These are phyloP conservation scores for Arbacia lixula DNA, from an alignment of 53 echinoderm and acorn worm genomes.

Conservation along the genomic window DNA sequence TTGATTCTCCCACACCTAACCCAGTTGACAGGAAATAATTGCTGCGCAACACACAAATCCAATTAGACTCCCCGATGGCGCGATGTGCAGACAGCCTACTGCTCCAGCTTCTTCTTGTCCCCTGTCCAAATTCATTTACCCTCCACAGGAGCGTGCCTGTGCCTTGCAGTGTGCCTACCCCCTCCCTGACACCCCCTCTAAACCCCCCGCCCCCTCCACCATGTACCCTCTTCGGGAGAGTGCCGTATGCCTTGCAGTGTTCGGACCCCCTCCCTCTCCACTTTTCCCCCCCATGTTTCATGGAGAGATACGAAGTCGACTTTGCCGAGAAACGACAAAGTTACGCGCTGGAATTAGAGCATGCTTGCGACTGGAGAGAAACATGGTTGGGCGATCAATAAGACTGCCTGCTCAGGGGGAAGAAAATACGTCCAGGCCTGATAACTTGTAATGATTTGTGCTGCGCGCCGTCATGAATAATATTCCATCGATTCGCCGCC, in stretches of 20 bases:
- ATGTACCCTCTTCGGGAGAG: conserved; percentile 23
- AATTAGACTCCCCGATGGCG: conserved; percentile 53
- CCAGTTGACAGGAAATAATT: conserved; percentile 63
- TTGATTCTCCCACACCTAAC: conserved; percentile 49
- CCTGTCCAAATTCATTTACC: conserved; percentile 59
- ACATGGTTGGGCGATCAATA: conserved; percentile 42
- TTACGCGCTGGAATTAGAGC: conserved; percentile 11
- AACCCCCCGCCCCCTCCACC: no score
- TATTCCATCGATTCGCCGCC: conserved; percentile 41
- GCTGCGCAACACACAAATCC: conserved; percentile 59
- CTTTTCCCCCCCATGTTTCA: neutral
- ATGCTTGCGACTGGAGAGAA: conserved; percentile 8
- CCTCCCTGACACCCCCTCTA: conserved; percentile 15
- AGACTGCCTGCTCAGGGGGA: conserved; percentile 16
- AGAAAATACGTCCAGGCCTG: conserved; percentile 50
- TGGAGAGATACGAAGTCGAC: conserved; percentile 24
- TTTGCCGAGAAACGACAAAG: conserved; percentile 6
- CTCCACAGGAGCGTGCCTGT: conserved; percentile 10
- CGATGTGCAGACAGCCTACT: conserved; percentile 51
- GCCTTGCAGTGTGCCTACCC: conserved; percentile 29
- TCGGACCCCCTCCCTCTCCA: no score
- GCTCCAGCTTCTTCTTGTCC: conserved; percentile 31
- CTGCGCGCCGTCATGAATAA: conserved; percentile 36
- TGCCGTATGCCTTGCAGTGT: conserved; percentile 17
- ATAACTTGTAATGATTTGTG: conserved; percentile 39